phyloP scores from a whole-genome alignment of 2,113 vertebrate genomes.

The Pluvianellus socialis region DNA sequence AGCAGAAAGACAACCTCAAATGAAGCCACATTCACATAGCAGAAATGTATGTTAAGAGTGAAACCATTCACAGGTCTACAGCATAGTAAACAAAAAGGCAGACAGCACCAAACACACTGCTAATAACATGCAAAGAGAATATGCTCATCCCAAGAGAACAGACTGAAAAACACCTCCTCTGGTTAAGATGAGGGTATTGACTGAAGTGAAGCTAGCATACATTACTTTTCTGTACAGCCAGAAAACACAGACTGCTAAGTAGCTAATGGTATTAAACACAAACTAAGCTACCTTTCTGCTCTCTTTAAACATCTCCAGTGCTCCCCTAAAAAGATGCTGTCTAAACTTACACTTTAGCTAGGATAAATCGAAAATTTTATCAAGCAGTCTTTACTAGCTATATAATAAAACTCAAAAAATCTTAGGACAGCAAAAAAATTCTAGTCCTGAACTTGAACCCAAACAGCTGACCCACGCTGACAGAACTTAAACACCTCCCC shows the following conservation, averaged over 20 bases:
- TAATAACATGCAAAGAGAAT: neutral
- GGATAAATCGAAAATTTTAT: neutral
- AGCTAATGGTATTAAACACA: neutral
- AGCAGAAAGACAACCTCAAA: neutral
- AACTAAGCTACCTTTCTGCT: neutral
- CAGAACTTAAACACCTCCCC: neutral
- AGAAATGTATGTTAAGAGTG: neutral
- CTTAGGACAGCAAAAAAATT: neutral
- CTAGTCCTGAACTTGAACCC: neutral
- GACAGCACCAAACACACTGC: neutral
- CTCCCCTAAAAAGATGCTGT: neutral
- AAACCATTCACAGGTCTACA: neutral
- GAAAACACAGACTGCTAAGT: neutral
- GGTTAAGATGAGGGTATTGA: neutral
- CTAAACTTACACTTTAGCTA: neutral
- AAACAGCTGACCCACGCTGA: neutral
- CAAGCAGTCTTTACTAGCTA: neutral
- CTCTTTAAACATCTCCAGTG: neutral
- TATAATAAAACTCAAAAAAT: neutral
- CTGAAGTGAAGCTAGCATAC: neutral
- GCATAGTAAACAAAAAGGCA: neutral
- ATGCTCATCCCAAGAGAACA: neutral
- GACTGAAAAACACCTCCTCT: neutral
- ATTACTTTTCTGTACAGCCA: neutral
- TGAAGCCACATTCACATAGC: fast-evolving